Evolutionary conservation across 2,113 vertebrate genomes (phyloP), one percentile per base, ranked within the genome.

Genomic region (Halcyon senegalensis): DNA sequence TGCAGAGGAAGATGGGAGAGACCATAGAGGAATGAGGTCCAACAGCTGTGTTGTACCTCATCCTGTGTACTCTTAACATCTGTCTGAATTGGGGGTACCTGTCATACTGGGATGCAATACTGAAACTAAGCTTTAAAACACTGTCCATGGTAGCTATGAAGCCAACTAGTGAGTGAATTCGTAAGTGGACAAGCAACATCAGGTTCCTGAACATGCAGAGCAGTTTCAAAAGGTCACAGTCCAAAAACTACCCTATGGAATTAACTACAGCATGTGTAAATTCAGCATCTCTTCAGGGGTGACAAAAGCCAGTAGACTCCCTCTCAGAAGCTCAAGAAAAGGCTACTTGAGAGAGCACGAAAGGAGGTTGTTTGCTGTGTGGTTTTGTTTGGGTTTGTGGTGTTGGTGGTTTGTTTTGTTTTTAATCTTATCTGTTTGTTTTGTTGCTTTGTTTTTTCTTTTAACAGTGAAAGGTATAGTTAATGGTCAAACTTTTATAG

Each of bases 231-330:
- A 39, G 30, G 16, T 64, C 35, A 16, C 21, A 3, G 35, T 30
- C 50, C 31, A 68, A 78, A 41, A 82, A n/a, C 48, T 84, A 59
- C 13, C 30, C 55, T 58, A 20, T 69, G 58, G 17, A 35, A 33
- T 27, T 14, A 56, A 7, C 33, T 30, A 13, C 23, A 46, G 25
- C 0, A 0, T 17, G 8, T 3, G 3, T 39, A n/a, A 64, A 66
- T 35, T 77, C 41, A 69, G 37, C 50, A 17, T 59, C 73, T 75
- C 46, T 84, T 13, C 37, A 43, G 46, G 25, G 48, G 15, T 33
- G 59, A 2, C 31, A 60, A 9, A 43, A 72, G 16, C 30, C 30
- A 16, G n/a, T 30, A 33, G 5, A 10, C 2, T 59, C 14, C 16
- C 4, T 83, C 21, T 33, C 25, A 41, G 48, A 41, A 76, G 39